Conservation (phyloP, 2,113 vertebrate species). For the Leuciscus idus region DNA sequence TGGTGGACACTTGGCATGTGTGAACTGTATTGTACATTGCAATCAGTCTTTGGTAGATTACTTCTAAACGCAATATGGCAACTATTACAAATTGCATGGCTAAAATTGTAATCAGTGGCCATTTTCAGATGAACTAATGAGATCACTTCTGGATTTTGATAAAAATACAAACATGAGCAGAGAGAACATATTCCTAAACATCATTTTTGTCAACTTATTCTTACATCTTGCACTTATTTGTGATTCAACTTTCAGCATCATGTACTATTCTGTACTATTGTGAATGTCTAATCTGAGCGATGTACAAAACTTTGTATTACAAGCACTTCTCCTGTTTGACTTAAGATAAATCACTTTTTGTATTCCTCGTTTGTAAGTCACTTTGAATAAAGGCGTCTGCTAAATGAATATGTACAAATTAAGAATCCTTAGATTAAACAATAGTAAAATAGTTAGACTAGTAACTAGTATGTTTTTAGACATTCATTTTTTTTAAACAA, state of each 20-base stretch:
- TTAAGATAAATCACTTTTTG: too few species aligned
- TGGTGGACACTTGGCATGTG: neutral
- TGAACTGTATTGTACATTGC: neutral
- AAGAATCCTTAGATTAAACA: neutral
- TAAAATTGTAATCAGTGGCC: neutral
- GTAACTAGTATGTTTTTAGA: neutral
- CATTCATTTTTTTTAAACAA: neutral
- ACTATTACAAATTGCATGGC: neutral
- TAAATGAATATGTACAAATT: neutral
- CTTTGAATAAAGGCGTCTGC: too few species aligned
- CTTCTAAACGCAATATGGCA: neutral
- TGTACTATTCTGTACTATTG: too few species aligned
- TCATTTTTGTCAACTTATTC: neutral
- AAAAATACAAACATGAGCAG: neutral
- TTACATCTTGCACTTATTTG: neutral
- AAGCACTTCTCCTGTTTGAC: too few species aligned
- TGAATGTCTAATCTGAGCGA: too few species aligned
- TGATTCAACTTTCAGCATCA: too few species aligned
- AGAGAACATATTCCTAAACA: neutral
- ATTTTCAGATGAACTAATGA: neutral
- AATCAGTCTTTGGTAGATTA: neutral
- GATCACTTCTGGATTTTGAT: neutral
- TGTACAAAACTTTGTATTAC: too few species aligned
- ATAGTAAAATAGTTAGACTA: neutral
- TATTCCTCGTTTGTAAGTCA: too few species aligned